Evolutionary conservation across 2,888 invertebrate species (phyloP), one percentile per base, ranked within the genome.

Genomic region (Chaetoderma sp.): DNA sequence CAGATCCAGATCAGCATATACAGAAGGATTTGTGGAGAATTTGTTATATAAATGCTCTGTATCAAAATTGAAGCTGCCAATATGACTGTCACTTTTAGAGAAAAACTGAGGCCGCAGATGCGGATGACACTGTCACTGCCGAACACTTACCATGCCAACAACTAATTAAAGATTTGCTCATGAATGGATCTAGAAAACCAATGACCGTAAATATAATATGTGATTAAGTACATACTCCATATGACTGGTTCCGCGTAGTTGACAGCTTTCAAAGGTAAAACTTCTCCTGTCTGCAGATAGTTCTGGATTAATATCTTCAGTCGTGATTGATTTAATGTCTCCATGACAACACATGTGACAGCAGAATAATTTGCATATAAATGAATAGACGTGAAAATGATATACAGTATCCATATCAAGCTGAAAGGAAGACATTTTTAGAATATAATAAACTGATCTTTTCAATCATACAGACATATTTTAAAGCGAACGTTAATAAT

Each of bases 311-410:
- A 60, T 27, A 93, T 89, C 23, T 92, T 87, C 72, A 93, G 91
- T 56, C 97, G 90, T 28, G 93, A 90, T 77, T 91, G 91, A 83
- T 97, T 98, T 44, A 97, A 89, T 0, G 93, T 92, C 73, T 91
- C 90, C 83, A 97, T 89, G 74, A 92, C 90, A 10, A 98, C 90
- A 0, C 93, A 89, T 71, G 90, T 90, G 0, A 98, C 94, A 1
- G 97, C 96, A 75, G 90, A 89, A 83, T 94, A 95, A 88, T 98
- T 98, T 56, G 93, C 92, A 80, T 90, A 90, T 18, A 98, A 88
- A 88, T 98, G 98, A 18, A 95, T 84, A 36, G 89, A 75, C 39
- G 94, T 92, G 84, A 96, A 91, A 13, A 91, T 33, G 42, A 90
- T 75, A 86, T 94, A 96, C 63, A 95, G 84, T n/a, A 87, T 78